Conservation (phyloP, 1,140 invertebrate genomes). For the Papilio polytes region DNA sequence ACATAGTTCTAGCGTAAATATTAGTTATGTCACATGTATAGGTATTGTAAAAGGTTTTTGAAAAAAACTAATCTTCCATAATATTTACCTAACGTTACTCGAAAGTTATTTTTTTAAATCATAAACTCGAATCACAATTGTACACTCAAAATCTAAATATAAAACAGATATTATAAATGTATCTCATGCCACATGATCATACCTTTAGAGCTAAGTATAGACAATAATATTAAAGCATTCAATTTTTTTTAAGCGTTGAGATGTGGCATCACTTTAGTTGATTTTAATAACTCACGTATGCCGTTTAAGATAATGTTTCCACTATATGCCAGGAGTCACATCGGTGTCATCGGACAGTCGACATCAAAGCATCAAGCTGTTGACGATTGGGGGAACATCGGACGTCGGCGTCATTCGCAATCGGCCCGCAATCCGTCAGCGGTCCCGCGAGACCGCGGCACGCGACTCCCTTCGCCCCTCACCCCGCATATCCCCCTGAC, state of each 20-base stretch:
- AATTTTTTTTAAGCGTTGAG: neutral
- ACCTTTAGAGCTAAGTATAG: neutral
- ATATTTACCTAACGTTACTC: no score
- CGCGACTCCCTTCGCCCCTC: neutral
- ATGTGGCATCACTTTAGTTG: neutral
- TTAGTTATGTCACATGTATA: neutral
- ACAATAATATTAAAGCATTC: neutral
- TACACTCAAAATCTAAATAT: neutral
- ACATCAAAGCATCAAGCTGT: constrained; percentile 6
- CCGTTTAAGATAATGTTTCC: constrained; percentile 7
- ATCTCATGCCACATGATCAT: no score
- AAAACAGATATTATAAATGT: neutral
- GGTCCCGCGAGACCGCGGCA: constrained; percentile 38
- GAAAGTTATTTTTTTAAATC: no score
- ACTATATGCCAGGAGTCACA: constrained; percentile 11
- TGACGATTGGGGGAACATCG: constrained; percentile 32
- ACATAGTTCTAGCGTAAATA: neutral
- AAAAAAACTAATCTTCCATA: no score
- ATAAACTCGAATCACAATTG: no score
- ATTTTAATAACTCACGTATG: neutral
- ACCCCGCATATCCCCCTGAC: neutral
- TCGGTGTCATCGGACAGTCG: constrained; percentile 5
- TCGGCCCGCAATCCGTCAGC: constrained; percentile 36
- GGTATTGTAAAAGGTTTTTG: neutral
- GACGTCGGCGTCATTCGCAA: constrained; percentile 28